Base-by-base conservation (phyloP, 1,140 invertebrate species). In the Ostrea denselamellosa region DNA sequence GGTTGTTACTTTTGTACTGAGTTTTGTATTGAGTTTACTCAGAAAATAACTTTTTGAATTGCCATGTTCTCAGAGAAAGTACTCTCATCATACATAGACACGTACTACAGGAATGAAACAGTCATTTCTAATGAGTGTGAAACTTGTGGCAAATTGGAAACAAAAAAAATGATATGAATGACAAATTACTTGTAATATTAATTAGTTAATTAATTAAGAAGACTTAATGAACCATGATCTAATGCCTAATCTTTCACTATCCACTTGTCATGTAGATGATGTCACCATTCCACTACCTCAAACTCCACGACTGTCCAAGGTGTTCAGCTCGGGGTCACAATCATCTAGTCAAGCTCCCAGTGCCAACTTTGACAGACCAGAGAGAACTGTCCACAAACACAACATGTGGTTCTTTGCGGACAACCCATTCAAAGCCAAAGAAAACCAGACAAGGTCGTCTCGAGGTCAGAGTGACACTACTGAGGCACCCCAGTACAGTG, bases 371-470 rank as follows among this genome's bases (percentile, higher is more conserved):
- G 10, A 17, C 8, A 58, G 8, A 2, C 68, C 68, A 77, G 83
- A 89, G 22, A 87, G 86, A 86, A 88, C 87, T 12, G 68, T 88
- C 8, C 85, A 88, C 28, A 86, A 89, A 12, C 90, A 92, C 85
- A 93, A 92, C 87, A 89, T 92, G 56, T 92, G 92, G 92, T 86
- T 91, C 53, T 89, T 89, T 62, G 51, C 65, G 8, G 52, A 58
- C 14, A 9, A 83, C 19, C 44, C 82, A 44, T 65, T 62, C 28
- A 65, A 62, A 17, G 52, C 34, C 7, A 52, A 25, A 68, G 65
- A 81, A 65, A 88, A 71, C 85, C 85, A 88, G 8, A 81, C 83
- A 85, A 87, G 87, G 52, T 44, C 52, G 77, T 17, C 12, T 19
- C 19, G 28, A 28, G n/a, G 51, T 53, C 14, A 77, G 19, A 8